Evolutionary conservation across 2,888 invertebrate species (phyloP), one percentile per base, ranked within the genome.

Genomic region (Mycalesis mineus): DNA sequence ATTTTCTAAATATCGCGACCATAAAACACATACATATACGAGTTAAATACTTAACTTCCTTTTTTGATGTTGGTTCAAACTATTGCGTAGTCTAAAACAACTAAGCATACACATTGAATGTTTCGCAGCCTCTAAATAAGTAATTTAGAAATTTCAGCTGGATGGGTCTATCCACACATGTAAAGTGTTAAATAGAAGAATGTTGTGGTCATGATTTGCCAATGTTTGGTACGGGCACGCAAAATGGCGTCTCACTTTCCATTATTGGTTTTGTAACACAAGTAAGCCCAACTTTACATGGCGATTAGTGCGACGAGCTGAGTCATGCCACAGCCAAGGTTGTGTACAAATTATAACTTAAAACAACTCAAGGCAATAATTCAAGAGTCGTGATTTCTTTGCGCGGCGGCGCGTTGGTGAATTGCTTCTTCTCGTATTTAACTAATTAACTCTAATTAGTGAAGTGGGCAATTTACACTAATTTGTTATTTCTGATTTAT

Each of bases 261-360:
- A 61, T 63, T 62, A 64, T 63, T 65, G 65, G 61, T 66, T 63
- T 64, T 62, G 61, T 64, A 66, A 67, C 61, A 63, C 60, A 63
- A 67, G 58, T 59, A 63, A 67, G 58, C 60, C 69, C 59, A 59
- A 58, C 62, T 65, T 66, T 63, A 67, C 63, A 63, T 64, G 64
- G 62, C 62, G 66, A 67, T 69, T 66, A 66, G 64, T 74, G 62
- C 52, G 67, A 65, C 60, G 57, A 29, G 58, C 66, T 74, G 65
- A 70, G 48, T 69, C 69, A 68, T 63, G 57, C 67, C 56, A 42
- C 62, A 68, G 62, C 69, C 77, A 78, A 77, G 74, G 75, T 68
- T 70, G 62, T 65, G 67, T 66, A 64, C 68, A 71, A 71, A 71
- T 70, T 61, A 67, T 73, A 64, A 67, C 63, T 68, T 67, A 64